phyloP scores from a whole-genome alignment of 2,113 vertebrate species.

The Poecilia latipinna region DNA sequence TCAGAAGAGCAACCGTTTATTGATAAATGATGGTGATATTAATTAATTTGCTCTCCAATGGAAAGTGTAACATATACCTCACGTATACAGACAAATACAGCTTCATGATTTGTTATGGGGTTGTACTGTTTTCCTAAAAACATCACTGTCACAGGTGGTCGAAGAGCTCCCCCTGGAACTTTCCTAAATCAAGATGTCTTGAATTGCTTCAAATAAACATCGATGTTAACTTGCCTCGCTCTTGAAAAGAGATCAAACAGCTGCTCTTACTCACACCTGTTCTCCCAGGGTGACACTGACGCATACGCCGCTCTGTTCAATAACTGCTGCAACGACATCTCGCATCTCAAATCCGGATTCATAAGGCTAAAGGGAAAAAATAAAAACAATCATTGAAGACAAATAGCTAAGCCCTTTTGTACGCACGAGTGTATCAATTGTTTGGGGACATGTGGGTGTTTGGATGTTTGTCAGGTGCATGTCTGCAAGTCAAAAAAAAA shows the following conservation, averaged over 20 bases:
- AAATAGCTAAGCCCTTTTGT: constrained; percentile 45
- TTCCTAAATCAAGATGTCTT: constrained; percentile 62
- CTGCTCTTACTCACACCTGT: constrained; percentile 82
- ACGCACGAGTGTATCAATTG: constrained; percentile 30
- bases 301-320: constrained; percentile 68
- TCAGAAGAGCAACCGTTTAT: too few relatives aligned
- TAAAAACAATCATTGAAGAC: constrained; percentile 50
- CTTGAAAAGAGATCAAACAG: constrained; percentile 81
- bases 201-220: constrained; percentile 75
- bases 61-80: neutral
- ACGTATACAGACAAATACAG: neutral
- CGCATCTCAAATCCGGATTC: constrained; percentile 51
- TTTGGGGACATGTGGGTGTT: constrained; percentile 46
- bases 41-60: neutral
- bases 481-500: constrained; percentile 24
- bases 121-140: constrained; percentile 16
- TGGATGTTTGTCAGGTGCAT: constrained; percentile 51
- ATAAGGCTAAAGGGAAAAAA: constrained; percentile 12
- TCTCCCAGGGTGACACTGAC: constrained; percentile 80
- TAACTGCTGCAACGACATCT: constrained; percentile 68
- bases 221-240: constrained; percentile 70
- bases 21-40: neutral
- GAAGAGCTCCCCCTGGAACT: constrained; percentile 50
- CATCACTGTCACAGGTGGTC: constrained; percentile 36
- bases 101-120: constrained; percentile 21